These are phyloP conservation scores for Prunella fulvescens DNA, from an alignment of 2,113 vertebrate genomes.

Conservation along the genomic window DNA sequence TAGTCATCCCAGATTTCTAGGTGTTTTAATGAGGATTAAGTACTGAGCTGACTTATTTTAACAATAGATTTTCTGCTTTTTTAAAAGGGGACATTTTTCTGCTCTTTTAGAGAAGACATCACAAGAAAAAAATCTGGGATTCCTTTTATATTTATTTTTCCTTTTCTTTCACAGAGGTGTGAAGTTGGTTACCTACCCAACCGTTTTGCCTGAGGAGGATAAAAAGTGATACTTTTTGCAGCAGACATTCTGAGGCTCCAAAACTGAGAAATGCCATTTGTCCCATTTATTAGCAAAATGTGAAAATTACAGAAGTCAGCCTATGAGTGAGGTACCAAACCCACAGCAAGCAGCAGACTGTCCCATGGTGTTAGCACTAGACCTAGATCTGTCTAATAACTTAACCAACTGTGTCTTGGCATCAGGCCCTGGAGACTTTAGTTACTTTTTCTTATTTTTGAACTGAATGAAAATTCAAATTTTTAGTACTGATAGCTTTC, in stretches of 20 bases:
- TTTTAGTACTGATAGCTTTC: slow-evolving; percentile 1
- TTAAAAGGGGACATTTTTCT: neutral
- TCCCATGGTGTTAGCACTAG: neutral
- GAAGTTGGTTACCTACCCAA: neutral
- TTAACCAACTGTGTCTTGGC: neutral
- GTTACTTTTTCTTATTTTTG: neutral
- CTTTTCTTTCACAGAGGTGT: neutral
- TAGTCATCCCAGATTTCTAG: neutral
- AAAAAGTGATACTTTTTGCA: neutral
- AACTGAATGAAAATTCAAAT: neutral
- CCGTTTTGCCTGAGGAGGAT: neutral
- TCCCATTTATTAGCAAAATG: neutral
- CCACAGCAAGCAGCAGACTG: neutral
- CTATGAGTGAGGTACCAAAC: neutral
- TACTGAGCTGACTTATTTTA: neutral
- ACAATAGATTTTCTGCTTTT: neutral
- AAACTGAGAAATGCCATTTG: neutral
- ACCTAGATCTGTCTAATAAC: neutral
- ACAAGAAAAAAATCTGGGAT: neutral
- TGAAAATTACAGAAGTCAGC: neutral
- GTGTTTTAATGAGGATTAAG: neutral
- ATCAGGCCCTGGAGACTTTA: neutral
- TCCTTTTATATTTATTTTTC: neutral
- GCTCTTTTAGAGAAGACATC: neutral
- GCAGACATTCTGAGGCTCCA: neutral